Evolutionary conservation across 2,113 vertebrate genomes (phyloP), one percentile per base, ranked within the genome.

Genomic region (Zosterops japonicus): DNA sequence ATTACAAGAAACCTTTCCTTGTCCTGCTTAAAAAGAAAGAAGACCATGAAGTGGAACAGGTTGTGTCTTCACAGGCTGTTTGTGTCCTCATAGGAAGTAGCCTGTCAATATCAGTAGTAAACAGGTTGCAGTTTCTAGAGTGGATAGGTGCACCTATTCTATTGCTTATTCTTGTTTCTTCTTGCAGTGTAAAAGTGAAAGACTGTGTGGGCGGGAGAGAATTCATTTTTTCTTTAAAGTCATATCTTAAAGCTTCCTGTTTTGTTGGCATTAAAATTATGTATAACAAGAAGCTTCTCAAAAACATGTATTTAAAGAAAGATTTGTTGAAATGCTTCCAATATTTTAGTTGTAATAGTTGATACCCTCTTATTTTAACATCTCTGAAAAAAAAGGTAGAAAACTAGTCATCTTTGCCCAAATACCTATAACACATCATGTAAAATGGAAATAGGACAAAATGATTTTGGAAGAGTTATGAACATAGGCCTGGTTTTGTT

Each of bases 181-280:
- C 23, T 18, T 72, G 65, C 15, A 11, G 69, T 72, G 55, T 90
- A 65, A 81, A 94, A 94, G 63, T 88, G 87, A 96, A 91, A 96
- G 69, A 61, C 46, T 28, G 17, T 2, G 39, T 87, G 49, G 74
- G 84, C 50, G 22, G 63, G 29, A 52, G 56, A 42, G 36, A 77
- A 56, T 65, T 76, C 22, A 31, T 33, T 65, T 84, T 95, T 90
- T 78, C 27, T 87, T 52, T 69, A 14, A 42, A 91, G 47, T 67
- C 11, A 27, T 60, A 2, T 87, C 28, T 82, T 78, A 67, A 87
- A 74, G 25, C 79, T 95, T 96, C 91, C 91, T 96, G 76, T 89
- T 95, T 90, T 85, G 35, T 77, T 67, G 24, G 83, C 60, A 15
- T 71, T 46, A 85, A 50, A 31, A 24, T 70, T 31, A 39, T 21